Evolutionary conservation across 2,888 invertebrate genomes (phyloP), one percentile per base, ranked within the genome.

Genomic region (Spilosoma lubricipeda): DNA sequence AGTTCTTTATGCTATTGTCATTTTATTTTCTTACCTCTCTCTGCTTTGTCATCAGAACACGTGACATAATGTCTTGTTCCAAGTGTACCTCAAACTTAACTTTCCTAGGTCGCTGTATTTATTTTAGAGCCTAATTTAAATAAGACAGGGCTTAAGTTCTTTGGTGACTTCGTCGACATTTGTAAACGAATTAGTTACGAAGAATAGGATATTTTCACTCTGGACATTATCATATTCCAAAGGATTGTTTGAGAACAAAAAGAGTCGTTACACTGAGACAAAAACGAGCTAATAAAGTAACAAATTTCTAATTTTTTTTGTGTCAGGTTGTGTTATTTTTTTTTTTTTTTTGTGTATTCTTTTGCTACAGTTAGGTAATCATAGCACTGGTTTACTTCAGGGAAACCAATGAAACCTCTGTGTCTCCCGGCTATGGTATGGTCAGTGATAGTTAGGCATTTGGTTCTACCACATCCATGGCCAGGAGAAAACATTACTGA

Each of bases 71-170:
- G 68, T 52, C 67, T 64, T 23, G 69, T 70, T 68, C 78, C 74
- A 66, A 33, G 77, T 85, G 81, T 79, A 69, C 63, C 72, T 63
- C 65, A 33, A 15, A 73, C 82, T 80, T 73, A 79, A 77, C 56
- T 78, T 77, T 70, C 75, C 85, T 83, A 88, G 90, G 89, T 83
- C 84, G 86, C 89, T 91, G 90, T 93, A 93, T 93, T 95, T 93
- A 93, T 93, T 94, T 93, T 93, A 94, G 90, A 92, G 88, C 90
- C 92, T 94, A 93, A 94, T 95, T 95, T 94, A 93, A 95, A 95
- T 94, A 94, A 93, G 92, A 94, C 92, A 91, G 90, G 87, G 90
- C 90, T 92, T 92, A 92, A 93, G 90, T 92, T 93, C 92, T 92
- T 92, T 92, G 92, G 93, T 91, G 91, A 91, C 92, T 92, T 90